Conservation (phyloP, 2,888 invertebrate genomes). For the Oxycera nigricornis region DNA sequence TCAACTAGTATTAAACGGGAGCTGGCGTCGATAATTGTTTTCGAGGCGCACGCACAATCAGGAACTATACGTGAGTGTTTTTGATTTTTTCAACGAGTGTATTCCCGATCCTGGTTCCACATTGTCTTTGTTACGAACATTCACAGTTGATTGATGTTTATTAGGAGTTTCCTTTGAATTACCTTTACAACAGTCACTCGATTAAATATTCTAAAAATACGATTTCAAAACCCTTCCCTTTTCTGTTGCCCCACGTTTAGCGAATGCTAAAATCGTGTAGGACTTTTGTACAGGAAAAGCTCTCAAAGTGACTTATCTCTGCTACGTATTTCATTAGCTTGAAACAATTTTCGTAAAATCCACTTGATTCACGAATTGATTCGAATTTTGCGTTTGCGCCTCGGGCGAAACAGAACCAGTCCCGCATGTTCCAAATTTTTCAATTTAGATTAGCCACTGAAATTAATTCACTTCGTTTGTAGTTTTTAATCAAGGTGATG, state of each 20-base stretch:
- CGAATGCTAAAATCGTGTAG: no score
- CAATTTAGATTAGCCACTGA: background rate
- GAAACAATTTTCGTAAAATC: background rate
- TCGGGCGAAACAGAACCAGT: background rate
- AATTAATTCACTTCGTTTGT: constrained; percentile 41
- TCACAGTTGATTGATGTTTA: no score
- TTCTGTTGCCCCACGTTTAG: no score
- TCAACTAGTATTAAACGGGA: constrained; percentile 83
- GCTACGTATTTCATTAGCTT: background rate
- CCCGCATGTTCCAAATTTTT: no score
- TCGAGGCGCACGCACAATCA: constrained; percentile 79
- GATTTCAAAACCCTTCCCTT: no score
- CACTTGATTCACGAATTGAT: background rate
- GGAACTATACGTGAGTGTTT: constrained; percentile 76
- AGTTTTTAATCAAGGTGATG: constrained; percentile 87
- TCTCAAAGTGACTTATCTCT: no score
- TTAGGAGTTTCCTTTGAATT: no score
- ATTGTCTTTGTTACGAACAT: no score
- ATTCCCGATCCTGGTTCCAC: no score
- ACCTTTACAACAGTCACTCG: no score
- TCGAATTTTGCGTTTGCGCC: background rate
- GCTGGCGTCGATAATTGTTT: constrained; percentile 78
- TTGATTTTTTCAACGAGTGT: constrained; percentile 46
- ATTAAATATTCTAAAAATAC: no score
- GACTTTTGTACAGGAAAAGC: no score